Conservation (phyloP, 2,888 invertebrate species). For the Leuctra nigra region DNA sequence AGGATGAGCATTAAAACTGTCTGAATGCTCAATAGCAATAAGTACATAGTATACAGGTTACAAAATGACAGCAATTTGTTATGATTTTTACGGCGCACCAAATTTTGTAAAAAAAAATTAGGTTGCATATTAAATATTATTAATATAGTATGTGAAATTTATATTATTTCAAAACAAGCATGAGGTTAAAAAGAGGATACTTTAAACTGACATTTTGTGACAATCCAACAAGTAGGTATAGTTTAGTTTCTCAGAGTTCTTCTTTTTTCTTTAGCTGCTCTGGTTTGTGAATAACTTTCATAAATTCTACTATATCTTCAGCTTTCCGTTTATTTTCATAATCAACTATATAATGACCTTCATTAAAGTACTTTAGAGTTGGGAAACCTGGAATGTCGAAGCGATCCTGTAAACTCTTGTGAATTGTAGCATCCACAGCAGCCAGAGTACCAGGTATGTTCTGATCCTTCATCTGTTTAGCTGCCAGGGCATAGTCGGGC, state of each 20-base stretch:
- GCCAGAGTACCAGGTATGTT: constrained; percentile 43
- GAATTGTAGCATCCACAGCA: constrained; percentile 60
- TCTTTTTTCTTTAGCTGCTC: constrained; percentile 18
- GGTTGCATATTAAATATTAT: too few relatives aligned
- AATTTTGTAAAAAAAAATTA: too few relatives aligned
- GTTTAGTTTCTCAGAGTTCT: constrained; percentile 27
- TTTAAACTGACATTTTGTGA: too few relatives aligned
- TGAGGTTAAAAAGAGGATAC: too few relatives aligned
- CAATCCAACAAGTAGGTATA: too few relatives aligned
- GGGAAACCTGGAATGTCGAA: constrained; percentile 60
- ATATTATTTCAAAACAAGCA: too few relatives aligned
- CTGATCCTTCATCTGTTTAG: constrained; percentile 44
- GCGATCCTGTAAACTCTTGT: constrained; percentile 50
- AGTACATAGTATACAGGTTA: too few relatives aligned
- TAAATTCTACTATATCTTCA: constrained; percentile 51
- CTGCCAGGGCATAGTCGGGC: constrained; percentile 55
- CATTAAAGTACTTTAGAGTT: constrained; percentile 55
- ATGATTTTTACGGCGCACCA: too few relatives aligned
- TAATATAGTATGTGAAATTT: too few relatives aligned
- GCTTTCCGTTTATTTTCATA: constrained; percentile 51
- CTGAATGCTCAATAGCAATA: too few relatives aligned
- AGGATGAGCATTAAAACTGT: too few relatives aligned
- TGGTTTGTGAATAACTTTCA: constrained; percentile 37
- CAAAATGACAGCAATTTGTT: too few relatives aligned
- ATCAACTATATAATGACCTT: constrained; percentile 47